A percentile compares a stretch with the other conserved stretches of the same genome.
Conservation (phyloP, 2,797 vertebrate species). For the Hylomyscus alleni region DNA sequence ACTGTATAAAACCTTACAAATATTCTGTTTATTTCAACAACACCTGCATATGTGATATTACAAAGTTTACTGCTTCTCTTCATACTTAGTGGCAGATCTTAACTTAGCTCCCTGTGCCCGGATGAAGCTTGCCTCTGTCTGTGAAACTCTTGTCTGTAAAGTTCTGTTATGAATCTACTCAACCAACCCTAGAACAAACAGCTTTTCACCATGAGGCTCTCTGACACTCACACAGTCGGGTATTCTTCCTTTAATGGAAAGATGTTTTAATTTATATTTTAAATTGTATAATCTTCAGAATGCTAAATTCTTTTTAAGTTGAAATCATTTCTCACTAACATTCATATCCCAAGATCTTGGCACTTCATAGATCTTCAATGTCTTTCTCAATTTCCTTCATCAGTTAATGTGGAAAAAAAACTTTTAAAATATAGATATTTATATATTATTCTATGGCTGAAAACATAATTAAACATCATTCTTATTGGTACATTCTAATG, state of each 20-base stretch:
- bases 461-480: not conserved
- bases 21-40: not conserved
- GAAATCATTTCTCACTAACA: not conserved
- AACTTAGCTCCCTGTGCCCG: not conserved
- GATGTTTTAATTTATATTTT: not conserved
- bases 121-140: not conserved
- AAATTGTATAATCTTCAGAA: not conserved
- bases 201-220: rapidly evolving
- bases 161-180: not conserved
- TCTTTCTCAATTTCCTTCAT: not conserved
- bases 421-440: not conserved
- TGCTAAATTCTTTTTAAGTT: not conserved
- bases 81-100: not conserved
- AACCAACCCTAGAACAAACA: not conserved
- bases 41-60: not conserved
- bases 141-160: not conserved
- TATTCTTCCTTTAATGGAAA: not conserved
- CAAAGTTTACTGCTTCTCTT: not conserved
- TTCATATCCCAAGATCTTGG: not conserved
- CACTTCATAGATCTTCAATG: not conserved
- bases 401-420: not conserved
- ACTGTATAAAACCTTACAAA: not conserved
- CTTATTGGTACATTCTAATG: not conserved
- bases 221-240: not conserved
- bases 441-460: not conserved